phyloP scores from a whole-genome alignment of 2,113 vertebrate species.

The Arothron firmamentum region DNA sequence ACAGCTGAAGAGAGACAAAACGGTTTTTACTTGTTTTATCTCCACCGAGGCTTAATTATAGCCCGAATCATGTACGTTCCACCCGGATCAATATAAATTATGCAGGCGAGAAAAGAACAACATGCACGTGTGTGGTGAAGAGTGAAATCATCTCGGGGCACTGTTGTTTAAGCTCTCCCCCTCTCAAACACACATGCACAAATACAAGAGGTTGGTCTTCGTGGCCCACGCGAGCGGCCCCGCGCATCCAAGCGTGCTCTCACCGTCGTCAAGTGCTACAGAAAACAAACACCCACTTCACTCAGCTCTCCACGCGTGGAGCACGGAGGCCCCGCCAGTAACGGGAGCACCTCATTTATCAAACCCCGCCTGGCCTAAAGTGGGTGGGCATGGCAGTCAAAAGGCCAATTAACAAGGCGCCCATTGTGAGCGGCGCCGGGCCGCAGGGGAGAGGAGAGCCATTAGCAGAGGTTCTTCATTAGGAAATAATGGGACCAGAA shows the following conservation, averaged over 20 bases:
- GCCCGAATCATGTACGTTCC: background rate
- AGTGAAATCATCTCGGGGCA: too few relatives aligned
- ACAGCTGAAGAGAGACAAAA: too few relatives aligned
- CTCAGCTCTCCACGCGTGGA: constrained; percentile 53
- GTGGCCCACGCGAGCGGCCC: constrained; percentile 21
- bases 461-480: constrained; percentile 63
- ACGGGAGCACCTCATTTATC: constrained; percentile 66
- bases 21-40: too few relatives aligned
- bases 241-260: constrained; percentile 53
- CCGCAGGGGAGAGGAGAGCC: constrained; percentile 44
- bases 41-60: background rate
- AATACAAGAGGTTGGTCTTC: constrained; percentile 12
- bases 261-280: constrained; percentile 42
- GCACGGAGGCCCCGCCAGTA: constrained; percentile 42
- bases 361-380: constrained; percentile 61
- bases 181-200: background rate
- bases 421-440: constrained; percentile 52
- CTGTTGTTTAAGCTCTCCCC: background rate
- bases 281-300: constrained; percentile 66
- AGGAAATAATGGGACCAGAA: constrained; percentile 58
- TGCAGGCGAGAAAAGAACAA: background rate
- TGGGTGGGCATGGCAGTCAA: constrained; percentile 71
- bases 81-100: background rate
- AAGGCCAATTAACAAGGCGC: constrained; percentile 71
- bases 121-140: too few relatives aligned